phyloP scores from a whole-genome alignment of 2,797 vertebrate genomes.

The Acomys russatus region DNA sequence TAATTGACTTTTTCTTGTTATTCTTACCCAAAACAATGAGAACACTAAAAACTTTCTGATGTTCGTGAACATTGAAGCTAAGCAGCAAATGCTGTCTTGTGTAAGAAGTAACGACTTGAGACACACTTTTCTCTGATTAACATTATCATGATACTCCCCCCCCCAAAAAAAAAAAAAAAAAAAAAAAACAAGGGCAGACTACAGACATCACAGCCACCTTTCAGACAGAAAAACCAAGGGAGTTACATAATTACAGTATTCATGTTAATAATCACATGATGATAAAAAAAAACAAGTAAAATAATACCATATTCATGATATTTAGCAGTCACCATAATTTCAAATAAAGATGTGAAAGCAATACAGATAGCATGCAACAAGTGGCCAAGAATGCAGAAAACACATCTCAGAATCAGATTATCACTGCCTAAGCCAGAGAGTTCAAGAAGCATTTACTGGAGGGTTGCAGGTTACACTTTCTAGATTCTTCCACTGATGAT shows the following conservation, averaged over 20 bases:
- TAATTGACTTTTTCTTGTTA: conserved; percentile 40
- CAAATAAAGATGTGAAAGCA: conserved; percentile 77
- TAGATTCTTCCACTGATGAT: background rate
- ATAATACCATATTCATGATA: conserved; percentile 84
- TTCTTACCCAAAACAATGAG: conserved; percentile 76
- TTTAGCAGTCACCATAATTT: conserved; percentile 65
- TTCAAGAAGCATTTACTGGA: conserved; percentile 69
- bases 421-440: conserved; percentile 60
- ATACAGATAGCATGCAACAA: conserved; percentile 68
- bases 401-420: conserved; percentile 54
- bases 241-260: conserved; percentile 90
- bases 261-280: conserved; percentile 87
- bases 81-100: conserved; percentile 85
- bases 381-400: conserved; percentile 72
- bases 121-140: conserved; percentile 96
- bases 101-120: conserved; percentile 93
- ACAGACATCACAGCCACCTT: conserved; percentile 96
- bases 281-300: conserved; percentile 86
- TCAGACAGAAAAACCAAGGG: conserved; percentile 91
- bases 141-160: conserved; percentile 98
- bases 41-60: conserved; percentile 79
- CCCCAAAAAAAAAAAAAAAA: too few relatives aligned
- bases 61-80: conserved; percentile 79
- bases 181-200: conserved; percentile 95
- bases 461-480: conserved; percentile 62